Evolutionary conservation across 2,888 invertebrate species (phyloP).

Genomic region (Dicyrtomina minuta): DNA sequence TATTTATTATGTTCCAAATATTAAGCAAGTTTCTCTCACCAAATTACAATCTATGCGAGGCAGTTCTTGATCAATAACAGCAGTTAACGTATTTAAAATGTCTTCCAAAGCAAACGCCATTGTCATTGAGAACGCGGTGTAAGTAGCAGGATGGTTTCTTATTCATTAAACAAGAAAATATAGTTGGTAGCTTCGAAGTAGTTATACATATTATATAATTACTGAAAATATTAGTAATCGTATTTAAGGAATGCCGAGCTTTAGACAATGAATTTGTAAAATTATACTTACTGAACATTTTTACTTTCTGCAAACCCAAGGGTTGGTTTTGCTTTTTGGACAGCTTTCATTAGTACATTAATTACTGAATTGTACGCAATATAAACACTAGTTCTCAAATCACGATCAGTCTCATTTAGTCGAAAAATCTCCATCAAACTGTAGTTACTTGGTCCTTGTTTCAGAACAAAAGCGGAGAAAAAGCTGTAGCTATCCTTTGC

Average conservation of each 20-base stretch:
- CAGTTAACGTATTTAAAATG: constrained; percentile 22
- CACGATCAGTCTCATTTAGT: constrained; percentile 6
- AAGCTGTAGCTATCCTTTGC: constrained; percentile 28
- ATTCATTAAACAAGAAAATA: neutral
- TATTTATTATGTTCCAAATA: too few relatives aligned
- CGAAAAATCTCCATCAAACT: constrained; percentile 29
- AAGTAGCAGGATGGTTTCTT: constrained; percentile 32
- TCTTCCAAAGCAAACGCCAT: constrained; percentile 35
- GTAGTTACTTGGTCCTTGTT: constrained; percentile 24
- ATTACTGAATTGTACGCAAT: constrained; percentile 30
- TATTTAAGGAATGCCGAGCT: neutral
- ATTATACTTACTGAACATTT: constrained; percentile 18
- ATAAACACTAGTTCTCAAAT: constrained; percentile 16
- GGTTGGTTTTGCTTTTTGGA: constrained; percentile 26
- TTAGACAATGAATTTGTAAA: too few relatives aligned
- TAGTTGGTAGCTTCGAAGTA: neutral
- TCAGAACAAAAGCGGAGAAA: constrained; percentile 26
- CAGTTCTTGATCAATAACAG: constrained; percentile 26
- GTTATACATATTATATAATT: neutral
- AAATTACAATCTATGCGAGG: constrained; percentile 25
- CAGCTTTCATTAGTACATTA: constrained; percentile 20
- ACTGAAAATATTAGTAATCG: neutral
- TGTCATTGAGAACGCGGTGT: constrained; percentile 33
- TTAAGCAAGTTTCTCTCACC: too few relatives aligned
- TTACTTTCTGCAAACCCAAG: constrained; percentile 23